Base-by-base conservation (phyloP, 2,888 invertebrate genomes). In the Cyclophora punctaria region DNA sequence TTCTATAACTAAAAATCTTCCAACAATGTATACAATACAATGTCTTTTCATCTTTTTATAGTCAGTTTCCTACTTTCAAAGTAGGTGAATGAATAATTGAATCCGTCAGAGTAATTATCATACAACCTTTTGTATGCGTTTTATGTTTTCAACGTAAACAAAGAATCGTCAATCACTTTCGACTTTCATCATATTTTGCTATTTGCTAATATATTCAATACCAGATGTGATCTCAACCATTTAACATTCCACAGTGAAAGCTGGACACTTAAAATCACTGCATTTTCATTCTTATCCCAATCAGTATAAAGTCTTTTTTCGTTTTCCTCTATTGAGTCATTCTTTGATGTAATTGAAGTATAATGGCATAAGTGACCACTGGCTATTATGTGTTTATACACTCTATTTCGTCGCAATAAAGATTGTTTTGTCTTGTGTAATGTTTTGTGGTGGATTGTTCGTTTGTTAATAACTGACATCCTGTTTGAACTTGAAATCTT, bases 181-280 rank as follows among this genome's bases (percentile, higher is more conserved):
- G 34, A 35, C 5, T 34, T 35, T 51, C 45, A 53, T 57, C 53
- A 45, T 57, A 58, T 59, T 59, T 55, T 53, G 69, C 68, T 70
- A 70, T 70, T 60, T 67, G 64, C 66, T 62, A 60, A 57, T 45
- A 46, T 57, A 62, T 57, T 51, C 50, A 48, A 51, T 20, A 20
- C 20, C 20, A 20, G 45, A 58, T 59, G 59, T 56, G 52, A 63
- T 68, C 67, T 64, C 63, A 68, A 68, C 66, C 55, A 61, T 60
- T 49, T 67, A 54, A 61, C 62, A 66, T 68, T 64, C 64, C 56
- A 56, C n/a, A 66, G 74, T 71, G 74, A 74, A 74, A 74, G 75
- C 68, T 67, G 73, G 61, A 67, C 20, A 45, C 46, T 62, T 55
- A 49, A 56, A 48, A 50, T 44, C 46, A 5, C 42, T 7, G 40